These are phyloP conservation scores for Volucella inflata DNA, from an alignment of 2,888 invertebrate species.

Conservation along the genomic window DNA sequence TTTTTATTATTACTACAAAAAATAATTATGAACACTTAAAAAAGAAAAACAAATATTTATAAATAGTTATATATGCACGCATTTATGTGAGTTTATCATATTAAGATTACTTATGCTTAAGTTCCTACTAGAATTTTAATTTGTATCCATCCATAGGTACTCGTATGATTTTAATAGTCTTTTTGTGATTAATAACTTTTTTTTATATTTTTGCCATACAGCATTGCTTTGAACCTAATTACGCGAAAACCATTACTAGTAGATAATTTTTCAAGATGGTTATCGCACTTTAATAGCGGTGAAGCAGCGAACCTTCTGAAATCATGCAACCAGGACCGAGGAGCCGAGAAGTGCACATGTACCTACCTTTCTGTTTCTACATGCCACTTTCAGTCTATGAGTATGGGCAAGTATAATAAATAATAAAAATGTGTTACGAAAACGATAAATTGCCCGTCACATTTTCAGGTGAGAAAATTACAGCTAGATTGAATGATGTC, in stretches of 20 bases:
- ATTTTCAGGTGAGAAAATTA: slow-evolving; percentile 75
- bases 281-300: slow-evolving; percentile 83
- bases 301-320: slow-evolving; percentile 65
- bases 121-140: no score
- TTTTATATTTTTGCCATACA: slow-evolving; percentile 52
- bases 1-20: no score
- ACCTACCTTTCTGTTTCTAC: not conserved
- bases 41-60: no score
- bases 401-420: slow-evolving; percentile 71
- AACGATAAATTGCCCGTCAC: slow-evolving; percentile 75
- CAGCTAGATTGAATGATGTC: slow-evolving; percentile 75
- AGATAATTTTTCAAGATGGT: slow-evolving; percentile 84
- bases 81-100: no score
- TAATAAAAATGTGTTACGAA: slow-evolving; percentile 74
- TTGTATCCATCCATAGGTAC: no score
- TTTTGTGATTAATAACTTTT: slow-evolving; percentile 63
- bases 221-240: slow-evolving; percentile 81
- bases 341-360: slow-evolving; percentile 49
- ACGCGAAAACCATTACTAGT: slow-evolving; percentile 84
- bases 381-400: slow-evolving; percentile 31
- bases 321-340: slow-evolving; percentile 69
- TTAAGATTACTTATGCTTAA: no score
- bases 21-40: no score
- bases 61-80: no score
- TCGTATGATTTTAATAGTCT: slow-evolving; percentile 50